Evolutionary conservation across 2,113 vertebrate genomes (phyloP), one percentile per base, ranked within the genome.

Genomic region (Rhinoderma darwinii): DNA sequence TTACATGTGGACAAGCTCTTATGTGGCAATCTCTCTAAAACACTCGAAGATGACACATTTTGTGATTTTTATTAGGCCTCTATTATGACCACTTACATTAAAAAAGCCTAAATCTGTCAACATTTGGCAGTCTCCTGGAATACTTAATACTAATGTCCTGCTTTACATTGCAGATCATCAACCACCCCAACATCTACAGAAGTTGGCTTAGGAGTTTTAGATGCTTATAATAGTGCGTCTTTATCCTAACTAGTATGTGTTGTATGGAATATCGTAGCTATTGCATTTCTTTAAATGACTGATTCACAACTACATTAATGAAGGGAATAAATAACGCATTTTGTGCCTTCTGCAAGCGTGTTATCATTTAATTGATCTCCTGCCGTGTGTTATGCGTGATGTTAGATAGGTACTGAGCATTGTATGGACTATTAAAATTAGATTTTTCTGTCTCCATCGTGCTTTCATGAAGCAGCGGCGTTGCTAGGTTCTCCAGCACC

Each of bases 351-450:
- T 63, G 56, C 8, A 12, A n/a, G 37, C 79, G 27, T 61, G 11
- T 82, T 82, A 82, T 82, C 79, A 82, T 66, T 82, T 82, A 82
- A 82, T 82, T 63, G 79, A 82, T 63, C 79, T 75, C 5, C 39
- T 82, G 56, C 79, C 44, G 12, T 44, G 79, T 59, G 25, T 44
- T n/a, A 27, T 82, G 12, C 12, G 3, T 44, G 37, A 17, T 43
- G n/a, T 32, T 50, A 5, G 27, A 50, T 41, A 9, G 6, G 27
- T 30, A 50, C 37, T 30, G 44, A 47, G 15, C 15, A 30, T 30
- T 77, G n/a, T 77, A 32, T 50, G 17, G 39, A 51, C 20, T 41
- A 15, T 32, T 50, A 18, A 30, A 77, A 30, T 50, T 0, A 50
- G 74, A 30, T 77, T 50, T 20, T 14, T 77, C 22, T 12, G 15